Percentiles rank a stretch among this genome's conserved stretches.
Evolutionary conservation across 2,113 vertebrate species (phyloP).

Genomic region (Hassar affinis): DNA sequence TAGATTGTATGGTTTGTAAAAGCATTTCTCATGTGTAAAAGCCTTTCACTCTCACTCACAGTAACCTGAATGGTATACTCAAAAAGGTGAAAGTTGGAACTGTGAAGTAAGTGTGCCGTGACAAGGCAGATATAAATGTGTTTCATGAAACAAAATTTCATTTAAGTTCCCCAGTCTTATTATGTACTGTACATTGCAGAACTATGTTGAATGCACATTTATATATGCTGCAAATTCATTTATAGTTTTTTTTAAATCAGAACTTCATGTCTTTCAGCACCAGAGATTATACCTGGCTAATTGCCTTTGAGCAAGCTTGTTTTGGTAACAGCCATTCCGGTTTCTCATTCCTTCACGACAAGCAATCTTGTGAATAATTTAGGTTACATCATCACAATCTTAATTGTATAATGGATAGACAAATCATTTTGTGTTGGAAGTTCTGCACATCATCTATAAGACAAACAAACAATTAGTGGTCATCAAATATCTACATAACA

Average conservation of each 20-base stretch:
- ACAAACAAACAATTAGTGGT: not conserved
- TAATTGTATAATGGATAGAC: not conserved
- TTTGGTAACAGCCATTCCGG: not conserved
- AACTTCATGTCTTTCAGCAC: not conserved
- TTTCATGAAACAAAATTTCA: not conserved
- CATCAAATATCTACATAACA: not conserved
- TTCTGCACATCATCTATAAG: not conserved
- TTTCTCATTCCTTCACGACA: not conserved
- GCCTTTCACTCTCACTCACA: not conserved
- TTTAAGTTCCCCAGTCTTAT: not conserved
- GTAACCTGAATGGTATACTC: not conserved
- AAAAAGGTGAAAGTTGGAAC: conserved; percentile 2
- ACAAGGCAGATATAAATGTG: not conserved
- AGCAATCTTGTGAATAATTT: conserved; percentile 12
- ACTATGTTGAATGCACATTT: not conserved
- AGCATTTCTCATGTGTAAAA: conserved; percentile 4
- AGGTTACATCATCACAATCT: not conserved
- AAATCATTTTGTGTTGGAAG: not conserved
- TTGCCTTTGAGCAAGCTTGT: not conserved
- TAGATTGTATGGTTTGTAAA: conserved; percentile 5
- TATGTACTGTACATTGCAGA: not conserved
- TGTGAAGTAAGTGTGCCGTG: not conserved
- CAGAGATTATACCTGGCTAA: conserved; percentile 5
- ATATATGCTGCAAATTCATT: conserved; percentile 3
- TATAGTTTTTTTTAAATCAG: not conserved